Evolutionary conservation across 2,888 invertebrate genomes (phyloP).

Genomic region (Lasioglossum vierecki): DNA sequence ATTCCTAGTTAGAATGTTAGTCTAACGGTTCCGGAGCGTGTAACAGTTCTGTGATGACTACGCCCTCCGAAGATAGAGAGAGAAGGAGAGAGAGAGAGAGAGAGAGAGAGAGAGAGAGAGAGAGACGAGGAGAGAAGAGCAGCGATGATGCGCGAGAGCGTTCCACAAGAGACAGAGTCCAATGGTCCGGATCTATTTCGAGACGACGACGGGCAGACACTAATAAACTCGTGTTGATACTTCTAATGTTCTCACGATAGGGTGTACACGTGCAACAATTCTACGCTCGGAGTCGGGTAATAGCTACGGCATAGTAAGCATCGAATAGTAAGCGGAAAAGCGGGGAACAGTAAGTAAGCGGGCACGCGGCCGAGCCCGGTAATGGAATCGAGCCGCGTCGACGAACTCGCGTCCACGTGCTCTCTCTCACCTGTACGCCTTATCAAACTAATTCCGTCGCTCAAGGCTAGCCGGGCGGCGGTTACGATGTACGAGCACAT

Average conservation of each 20-base stretch:
- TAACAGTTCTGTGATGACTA: constrained; percentile 61
- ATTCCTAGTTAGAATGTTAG: constrained; percentile 35
- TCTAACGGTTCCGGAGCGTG: constrained; percentile 51
- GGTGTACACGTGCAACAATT: constrained; percentile 33
- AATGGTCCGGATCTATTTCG: constrained; percentile 64
- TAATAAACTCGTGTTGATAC: constrained; percentile 68
- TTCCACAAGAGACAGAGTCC: constrained; percentile 45
- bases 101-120: constrained; percentile 20
- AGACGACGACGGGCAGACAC: constrained; percentile 54
- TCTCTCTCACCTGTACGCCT: neutral
- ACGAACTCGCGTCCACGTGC: constrained; percentile 8
- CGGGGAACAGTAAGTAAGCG: neutral
- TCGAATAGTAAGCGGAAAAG: neutral
- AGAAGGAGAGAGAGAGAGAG: neutral
- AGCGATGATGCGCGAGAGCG: neutral
- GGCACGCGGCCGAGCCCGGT: neutral
- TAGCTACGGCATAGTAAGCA: neutral
- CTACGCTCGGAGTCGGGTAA: constrained; percentile 2
- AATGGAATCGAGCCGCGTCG: constrained; percentile 16
- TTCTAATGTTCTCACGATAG: constrained; percentile 52
- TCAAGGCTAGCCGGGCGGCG: neutral
- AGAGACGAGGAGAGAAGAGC: constrained; percentile 1
- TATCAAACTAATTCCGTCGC: neutral
- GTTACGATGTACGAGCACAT: neutral
- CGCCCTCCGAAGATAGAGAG: constrained; percentile 26